phyloP scores from a whole-genome alignment of 2,888 invertebrate species.

The Cyrtodaria siliqua region DNA sequence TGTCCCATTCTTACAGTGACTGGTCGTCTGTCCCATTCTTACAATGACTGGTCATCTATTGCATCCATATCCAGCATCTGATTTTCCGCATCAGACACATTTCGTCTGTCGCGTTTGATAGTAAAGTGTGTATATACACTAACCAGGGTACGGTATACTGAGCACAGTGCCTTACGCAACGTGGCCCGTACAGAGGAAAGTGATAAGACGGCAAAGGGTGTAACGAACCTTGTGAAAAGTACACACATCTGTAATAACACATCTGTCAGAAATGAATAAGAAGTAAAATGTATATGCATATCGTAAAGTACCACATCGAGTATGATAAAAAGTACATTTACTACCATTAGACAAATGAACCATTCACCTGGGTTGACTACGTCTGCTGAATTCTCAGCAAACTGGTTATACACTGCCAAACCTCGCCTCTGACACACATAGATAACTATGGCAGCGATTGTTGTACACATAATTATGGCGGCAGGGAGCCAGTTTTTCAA shows the following conservation, averaged over 20 bases:
- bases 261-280: too few species aligned
- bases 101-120: too few species aligned
- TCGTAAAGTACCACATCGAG: slow-evolving; percentile 12
- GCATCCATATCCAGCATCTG: slow-evolving; percentile 13
- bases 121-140: neutral
- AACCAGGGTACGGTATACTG: neutral
- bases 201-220: slow-evolving; percentile 7
- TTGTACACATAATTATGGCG: neutral
- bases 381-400: slow-evolving; percentile 7
- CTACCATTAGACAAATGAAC: slow-evolving; percentile 10
- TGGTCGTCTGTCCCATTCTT: neutral
- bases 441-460: neutral
- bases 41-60: slow-evolving; percentile 12
- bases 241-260: too few species aligned
- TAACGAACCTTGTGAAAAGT: neutral
- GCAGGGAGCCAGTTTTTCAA: slow-evolving; percentile 16
- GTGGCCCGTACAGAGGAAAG: slow-evolving; percentile 1
- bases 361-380: slow-evolving; percentile 11
- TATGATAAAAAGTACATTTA: slow-evolving; percentile 12
- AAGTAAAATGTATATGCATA: slow-evolving; percentile 2
- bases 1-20: too few species aligned
- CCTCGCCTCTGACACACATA: slow-evolving; percentile 8
- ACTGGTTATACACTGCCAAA: slow-evolving; percentile 10
- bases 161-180: neutral
- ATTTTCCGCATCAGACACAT: neutral